Evolutionary conservation across 1,140 invertebrate genomes (phyloP), one percentile per base, ranked within the genome.

Genomic region (Ostrea denselamellosa): DNA sequence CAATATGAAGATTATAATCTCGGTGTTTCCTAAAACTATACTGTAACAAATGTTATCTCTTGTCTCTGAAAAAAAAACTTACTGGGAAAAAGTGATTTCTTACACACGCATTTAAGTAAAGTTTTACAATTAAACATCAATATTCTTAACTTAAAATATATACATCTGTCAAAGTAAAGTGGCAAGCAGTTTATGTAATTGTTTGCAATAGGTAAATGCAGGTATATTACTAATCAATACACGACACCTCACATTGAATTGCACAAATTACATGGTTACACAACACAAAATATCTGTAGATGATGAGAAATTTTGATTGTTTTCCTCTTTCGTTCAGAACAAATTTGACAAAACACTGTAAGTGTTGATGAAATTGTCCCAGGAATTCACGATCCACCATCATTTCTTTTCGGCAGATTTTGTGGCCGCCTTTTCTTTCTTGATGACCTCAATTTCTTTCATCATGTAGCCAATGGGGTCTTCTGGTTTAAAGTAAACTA

Each of bases 391-490:
- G 17, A n/a, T 62, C 17, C 17, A 62, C 17, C n/a, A 19, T 88
- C 83, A 68, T 81, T 83, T 85, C 71, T 77, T 17, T 89, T 86
- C 44, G 51, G 82, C 65, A 68, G 65, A 4, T 83, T 83, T 86
- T 85, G 88, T 44, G 89, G 81, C 28, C 0, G 68, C 68, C 44
- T 54, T 83, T 52, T 83, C 82, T 83, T 91, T 87, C 68, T 93
- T 92, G 85, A 94, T 90, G 62, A 82, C 89, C 86, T 92, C 88
- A 17, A 93, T 90, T 90, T 94, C 92, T 71, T 91, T 82, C 88
- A 93, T 92, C 91, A 94, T 92, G 62, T 86, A 92, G 22, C 91
- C 89, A 7, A 94, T 52, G n/a, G 93, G 93, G 56, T 93, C 90
- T 22, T 90, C 89, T 14, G 93, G 93, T 84, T 90, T 89, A 25